Evolutionary conservation across 2,113 vertebrate genomes (phyloP), one percentile per base, ranked within the genome.

Genomic region (Ia io): DNA sequence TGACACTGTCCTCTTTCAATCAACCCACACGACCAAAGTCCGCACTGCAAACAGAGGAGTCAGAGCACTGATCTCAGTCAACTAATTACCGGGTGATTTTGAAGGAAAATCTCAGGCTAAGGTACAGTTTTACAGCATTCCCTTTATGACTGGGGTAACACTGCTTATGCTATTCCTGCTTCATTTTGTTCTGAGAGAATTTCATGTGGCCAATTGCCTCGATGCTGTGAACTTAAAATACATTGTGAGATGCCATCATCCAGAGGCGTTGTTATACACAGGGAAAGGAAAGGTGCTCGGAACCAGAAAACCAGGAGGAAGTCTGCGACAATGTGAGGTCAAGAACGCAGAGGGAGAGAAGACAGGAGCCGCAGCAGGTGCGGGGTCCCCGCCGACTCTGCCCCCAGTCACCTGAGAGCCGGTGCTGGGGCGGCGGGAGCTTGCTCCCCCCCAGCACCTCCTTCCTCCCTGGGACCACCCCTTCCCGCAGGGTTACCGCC

Each of bases 1-100:
- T 77, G 28, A 94, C 32, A 86, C 51, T 20, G 14, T 32, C 47
- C 83, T 74, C 42, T 88, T 71, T 42, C 90, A 69, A 87, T 49
- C 71, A 93, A 59, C 12, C 77, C 70, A 90, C 88, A 74, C n/a
- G 88, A 74, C 73, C 61, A 59, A 90, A 88, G 65, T 83, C 47
- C 69, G 63, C 18, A 25, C 28, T 89, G 44, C 84, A 84, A 78
- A 92, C 40, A 73, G 37, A 87, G 84, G 37, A 87, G 84, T 96
- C 83, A 88, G 37, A 91, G 63, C 35, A 25, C 1, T 74, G n/a
- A 93, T n/a, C 35, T 87, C 32, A 49, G 4, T 73, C 51, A 93
- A 84, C 12, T 74, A 74, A 78, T 70, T 30, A 87, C 28, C 9
- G 5, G 61, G 49, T 49, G 69, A 40, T 35, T 79, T 80, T 42